These are phyloP conservation scores for Clanis bilineata DNA, from an alignment of 2,888 invertebrate species.

Conservation along the genomic window DNA sequence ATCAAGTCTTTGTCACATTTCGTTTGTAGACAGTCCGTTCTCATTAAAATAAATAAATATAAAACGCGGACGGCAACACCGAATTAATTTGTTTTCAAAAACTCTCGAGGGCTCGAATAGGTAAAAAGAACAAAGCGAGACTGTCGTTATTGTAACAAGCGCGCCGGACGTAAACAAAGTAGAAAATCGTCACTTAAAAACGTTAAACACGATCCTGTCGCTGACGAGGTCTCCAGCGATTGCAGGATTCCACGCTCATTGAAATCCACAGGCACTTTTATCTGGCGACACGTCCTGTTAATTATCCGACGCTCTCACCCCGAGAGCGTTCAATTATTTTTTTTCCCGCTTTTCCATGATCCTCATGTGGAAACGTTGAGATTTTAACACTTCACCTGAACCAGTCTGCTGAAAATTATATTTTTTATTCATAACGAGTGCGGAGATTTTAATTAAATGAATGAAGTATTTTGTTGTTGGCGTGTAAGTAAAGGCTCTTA, in stretches of 20 bases:
- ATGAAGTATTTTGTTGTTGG: slow-evolving; percentile 61
- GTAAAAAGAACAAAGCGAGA: slow-evolving; percentile 45
- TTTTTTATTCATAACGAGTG: slow-evolving; percentile 60
- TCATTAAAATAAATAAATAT: slow-evolving; percentile 38
- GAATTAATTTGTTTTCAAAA: slow-evolving; percentile 55
- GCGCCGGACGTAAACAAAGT: slow-evolving; percentile 59
- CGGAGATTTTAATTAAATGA: slow-evolving; percentile 75
- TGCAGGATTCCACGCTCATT: slow-evolving; percentile 65
- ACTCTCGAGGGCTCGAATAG: slow-evolving; percentile 38
- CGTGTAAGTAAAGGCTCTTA: slow-evolving; percentile 44
- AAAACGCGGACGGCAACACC: slow-evolving; percentile 28
- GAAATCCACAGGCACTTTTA: slow-evolving; percentile 75
- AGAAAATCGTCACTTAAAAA: slow-evolving; percentile 69
- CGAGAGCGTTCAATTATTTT: slow-evolving; percentile 77
- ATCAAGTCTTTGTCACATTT: slow-evolving; percentile 2
- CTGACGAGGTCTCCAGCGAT: slow-evolving; percentile 53
- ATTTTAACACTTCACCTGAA: slow-evolving; percentile 80
- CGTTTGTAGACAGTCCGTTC: slow-evolving; percentile 16
- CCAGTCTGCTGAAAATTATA: slow-evolving; percentile 69
- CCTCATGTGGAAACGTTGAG: slow-evolving; percentile 77
- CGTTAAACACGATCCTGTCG: slow-evolving; percentile 54
- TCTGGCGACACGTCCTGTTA: slow-evolving; percentile 80
- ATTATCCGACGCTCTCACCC: slow-evolving; percentile 76
- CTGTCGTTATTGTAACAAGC: slow-evolving; percentile 54
- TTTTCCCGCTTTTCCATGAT: slow-evolving; percentile 70